Conservation (phyloP, 1,140 invertebrate species). For the Apis florea region DNA sequence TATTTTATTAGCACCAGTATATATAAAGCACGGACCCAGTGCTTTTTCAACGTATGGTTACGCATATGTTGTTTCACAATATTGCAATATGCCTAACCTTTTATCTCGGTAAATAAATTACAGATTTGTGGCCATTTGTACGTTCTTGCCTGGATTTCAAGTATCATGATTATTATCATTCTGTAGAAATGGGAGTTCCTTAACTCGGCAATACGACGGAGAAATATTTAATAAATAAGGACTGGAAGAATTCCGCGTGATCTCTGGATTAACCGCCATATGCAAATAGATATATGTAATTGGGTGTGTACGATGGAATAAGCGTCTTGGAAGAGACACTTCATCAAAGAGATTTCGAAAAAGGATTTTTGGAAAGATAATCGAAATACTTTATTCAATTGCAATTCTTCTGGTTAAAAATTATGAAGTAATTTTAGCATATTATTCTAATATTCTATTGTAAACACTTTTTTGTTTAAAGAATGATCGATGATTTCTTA, state of each 20-base stretch:
- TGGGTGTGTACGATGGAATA: not conserved
- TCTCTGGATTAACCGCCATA: not conserved
- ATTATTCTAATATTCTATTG: no score
- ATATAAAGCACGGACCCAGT: not conserved
- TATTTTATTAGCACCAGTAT: not conserved
- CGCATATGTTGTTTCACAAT: not conserved
- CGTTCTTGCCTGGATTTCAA: not conserved
- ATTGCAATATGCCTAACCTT: constrained; percentile 2
- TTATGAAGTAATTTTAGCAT: no score
- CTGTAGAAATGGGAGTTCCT: not conserved
- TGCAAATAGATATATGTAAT: not conserved
- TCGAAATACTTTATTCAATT: no score
- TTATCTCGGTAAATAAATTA: constrained; percentile 25
- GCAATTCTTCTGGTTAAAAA: no score
- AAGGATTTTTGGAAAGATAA: not conserved
- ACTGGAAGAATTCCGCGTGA: not conserved
- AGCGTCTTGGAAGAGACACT: not conserved
- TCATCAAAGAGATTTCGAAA: not conserved
- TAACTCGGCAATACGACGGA: not conserved
- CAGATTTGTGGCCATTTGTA: constrained; percentile 10
- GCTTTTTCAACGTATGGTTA: not conserved
- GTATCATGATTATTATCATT: constrained; percentile 9
- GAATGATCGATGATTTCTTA: no score
- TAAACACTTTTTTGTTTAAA: no score
- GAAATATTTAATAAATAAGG: constrained; percentile 23